Evolutionary conservation across 1,140 invertebrate genomes (phyloP).

Genomic region (Drosophila pallidifrons): DNA sequence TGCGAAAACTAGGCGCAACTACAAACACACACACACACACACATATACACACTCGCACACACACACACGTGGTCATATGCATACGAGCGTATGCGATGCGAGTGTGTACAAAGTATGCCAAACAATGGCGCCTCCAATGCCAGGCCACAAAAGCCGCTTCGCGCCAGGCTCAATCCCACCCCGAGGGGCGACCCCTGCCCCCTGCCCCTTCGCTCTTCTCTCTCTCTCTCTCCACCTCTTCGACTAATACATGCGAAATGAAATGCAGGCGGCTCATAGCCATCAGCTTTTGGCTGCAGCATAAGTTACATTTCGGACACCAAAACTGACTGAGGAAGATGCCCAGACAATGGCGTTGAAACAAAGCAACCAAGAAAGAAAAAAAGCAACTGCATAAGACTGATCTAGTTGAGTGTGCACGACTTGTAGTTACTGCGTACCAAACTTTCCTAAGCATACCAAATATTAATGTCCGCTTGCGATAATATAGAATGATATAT

Average conservation of each 20-base stretch:
- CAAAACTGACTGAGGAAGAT: constrained; percentile 32
- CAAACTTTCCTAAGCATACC: too few species aligned
- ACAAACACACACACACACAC: constrained; percentile 11
- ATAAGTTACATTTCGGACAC: constrained; percentile 70
- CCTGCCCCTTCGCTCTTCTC: not conserved
- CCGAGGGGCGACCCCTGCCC: not conserved
- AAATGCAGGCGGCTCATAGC: constrained; percentile 62
- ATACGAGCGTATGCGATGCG: constrained; percentile 20
- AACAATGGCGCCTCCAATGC: constrained; percentile 79
- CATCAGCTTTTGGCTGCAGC: constrained; percentile 68
- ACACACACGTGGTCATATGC: constrained; percentile 19
- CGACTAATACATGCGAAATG: constrained; percentile 54
- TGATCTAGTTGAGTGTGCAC: constrained; percentile 3
- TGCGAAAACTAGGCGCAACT: constrained; percentile 65
- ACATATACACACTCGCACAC: constrained; percentile 17
- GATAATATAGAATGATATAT: too few species aligned
- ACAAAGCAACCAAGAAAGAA: constrained; percentile 59
- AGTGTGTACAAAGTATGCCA: constrained; percentile 67
- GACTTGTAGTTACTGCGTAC: constrained; percentile 10
- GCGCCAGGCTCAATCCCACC: constrained; percentile 13
- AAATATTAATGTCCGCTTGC: too few species aligned
- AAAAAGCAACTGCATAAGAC: constrained; percentile 1
- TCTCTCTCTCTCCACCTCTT: not conserved
- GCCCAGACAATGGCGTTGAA: constrained; percentile 54
- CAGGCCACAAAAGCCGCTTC: constrained; percentile 52